Percentiles rank a stretch among this genome's conserved stretches.
These are phyloP conservation scores for Phallusia fumigata DNA, from an alignment of 23 tunicate species.

Conservation along the genomic window DNA sequence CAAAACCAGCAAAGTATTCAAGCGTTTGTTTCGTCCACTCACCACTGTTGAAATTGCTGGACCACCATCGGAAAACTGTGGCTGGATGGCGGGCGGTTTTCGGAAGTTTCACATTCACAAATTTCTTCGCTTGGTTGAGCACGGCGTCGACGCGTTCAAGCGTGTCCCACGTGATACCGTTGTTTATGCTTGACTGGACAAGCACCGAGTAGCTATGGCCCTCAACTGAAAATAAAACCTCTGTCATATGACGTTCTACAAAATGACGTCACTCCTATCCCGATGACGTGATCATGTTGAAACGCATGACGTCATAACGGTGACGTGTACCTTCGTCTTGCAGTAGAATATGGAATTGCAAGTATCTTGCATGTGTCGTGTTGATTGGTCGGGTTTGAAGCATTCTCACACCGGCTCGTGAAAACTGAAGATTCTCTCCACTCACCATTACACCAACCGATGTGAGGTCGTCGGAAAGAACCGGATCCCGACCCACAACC, in stretches of 20 bases:
- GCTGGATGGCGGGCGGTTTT: conserved; percentile 11
- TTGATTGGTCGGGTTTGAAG: conserved; percentile 63
- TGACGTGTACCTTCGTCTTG: not conserved
- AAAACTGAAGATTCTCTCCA: conserved; percentile 44
- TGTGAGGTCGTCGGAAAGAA: conserved; percentile 14
- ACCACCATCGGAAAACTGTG: conserved; percentile 57
- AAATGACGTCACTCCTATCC: not conserved
- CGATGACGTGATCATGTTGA: no score
- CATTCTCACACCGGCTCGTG: conserved; percentile 74
- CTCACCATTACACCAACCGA: conserved; percentile 40
- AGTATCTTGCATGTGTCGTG: conserved; percentile 64
- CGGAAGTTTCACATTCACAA: conserved; percentile 47
- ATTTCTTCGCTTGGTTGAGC: not conserved
- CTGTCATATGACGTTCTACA: no score
- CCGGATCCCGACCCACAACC: conserved; percentile 31
- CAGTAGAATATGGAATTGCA: conserved; percentile 49
- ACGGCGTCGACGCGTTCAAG: not conserved
- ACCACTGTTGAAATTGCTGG: conserved; percentile 34
- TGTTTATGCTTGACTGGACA: conserved; percentile 70
- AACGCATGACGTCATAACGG: not conserved
- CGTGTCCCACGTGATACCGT: conserved; percentile 86
- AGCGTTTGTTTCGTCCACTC: not conserved
- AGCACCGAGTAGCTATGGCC: conserved; percentile 3
- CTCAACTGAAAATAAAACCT: conserved; percentile 15
- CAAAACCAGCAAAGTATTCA: not conserved